These are phyloP conservation scores for Cephus pulcher DNA, from an alignment of 2,888 invertebrate genomes.

Conservation along the genomic window DNA sequence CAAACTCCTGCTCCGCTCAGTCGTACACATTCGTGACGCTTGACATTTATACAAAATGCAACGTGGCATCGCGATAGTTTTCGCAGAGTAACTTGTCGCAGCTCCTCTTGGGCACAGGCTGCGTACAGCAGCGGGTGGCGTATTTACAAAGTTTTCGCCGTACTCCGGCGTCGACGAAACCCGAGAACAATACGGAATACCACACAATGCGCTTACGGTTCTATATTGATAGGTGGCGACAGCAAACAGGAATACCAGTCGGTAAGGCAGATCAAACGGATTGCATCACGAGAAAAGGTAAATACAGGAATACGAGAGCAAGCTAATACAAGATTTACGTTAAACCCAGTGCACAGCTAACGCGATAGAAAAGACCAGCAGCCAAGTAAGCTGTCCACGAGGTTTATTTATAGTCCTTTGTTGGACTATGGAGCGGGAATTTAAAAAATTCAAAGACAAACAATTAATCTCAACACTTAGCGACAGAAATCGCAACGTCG, in stretches of 20 bases:
- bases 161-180: background rate
- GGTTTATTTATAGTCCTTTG: background rate
- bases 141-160: background rate
- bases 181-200: background rate
- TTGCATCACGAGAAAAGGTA: background rate
- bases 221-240: background rate
- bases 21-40: background rate
- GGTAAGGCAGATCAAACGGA: background rate
- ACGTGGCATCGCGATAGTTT: background rate
- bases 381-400: background rate
- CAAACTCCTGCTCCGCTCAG: background rate
- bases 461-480: background rate
- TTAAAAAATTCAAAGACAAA: background rate
- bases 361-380: background rate
- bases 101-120: background rate
- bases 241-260: background rate
- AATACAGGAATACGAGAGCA: background rate
- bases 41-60: background rate
- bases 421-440: background rate
- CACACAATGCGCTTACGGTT: background rate
- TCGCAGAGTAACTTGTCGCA: background rate
- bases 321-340: background rate
- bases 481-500: background rate
- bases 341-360: background rate
- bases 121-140: background rate